A percentile compares a stretch with the other conserved stretches of the same genome.
phyloP scores from a whole-genome alignment of 2,113 vertebrate species.

The Gopherus flavomarginatus region DNA sequence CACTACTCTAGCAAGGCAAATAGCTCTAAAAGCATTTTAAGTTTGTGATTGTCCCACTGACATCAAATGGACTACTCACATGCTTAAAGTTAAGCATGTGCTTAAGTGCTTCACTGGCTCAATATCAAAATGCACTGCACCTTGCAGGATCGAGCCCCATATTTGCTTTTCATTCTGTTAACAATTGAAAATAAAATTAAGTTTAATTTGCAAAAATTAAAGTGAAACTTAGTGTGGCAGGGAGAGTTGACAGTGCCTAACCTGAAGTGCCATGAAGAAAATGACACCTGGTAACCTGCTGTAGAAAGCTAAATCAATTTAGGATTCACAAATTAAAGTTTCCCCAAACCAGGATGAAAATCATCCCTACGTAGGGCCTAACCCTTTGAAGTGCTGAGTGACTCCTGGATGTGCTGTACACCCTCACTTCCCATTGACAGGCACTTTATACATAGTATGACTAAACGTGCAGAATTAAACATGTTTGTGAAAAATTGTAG shows the following conservation, averaged over 20 bases:
- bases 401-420: neutral
- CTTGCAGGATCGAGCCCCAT: neutral
- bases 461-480: conserved; percentile 22
- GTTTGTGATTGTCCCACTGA: neutral
- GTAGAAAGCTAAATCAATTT: neutral
- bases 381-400: neutral
- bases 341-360: neutral
- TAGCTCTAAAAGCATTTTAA: neutral
- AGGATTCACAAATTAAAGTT: neutral
- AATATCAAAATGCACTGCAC: neutral
- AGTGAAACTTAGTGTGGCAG: neutral
- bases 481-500: conserved; percentile 38
- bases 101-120: neutral
- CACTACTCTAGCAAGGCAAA: neutral
- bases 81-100: neutral
- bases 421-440: neutral
- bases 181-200: neutral
- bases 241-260: neutral
- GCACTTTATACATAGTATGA: neutral
- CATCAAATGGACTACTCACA: neutral
- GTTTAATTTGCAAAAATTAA: neutral
- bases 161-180: neutral
- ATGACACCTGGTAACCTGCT: neutral
- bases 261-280: neutral
- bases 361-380: neutral